Evolutionary conservation across 2,113 vertebrate species (phyloP), one percentile per base, ranked within the genome.

Genomic region (Megaptera novaeangliae): DNA sequence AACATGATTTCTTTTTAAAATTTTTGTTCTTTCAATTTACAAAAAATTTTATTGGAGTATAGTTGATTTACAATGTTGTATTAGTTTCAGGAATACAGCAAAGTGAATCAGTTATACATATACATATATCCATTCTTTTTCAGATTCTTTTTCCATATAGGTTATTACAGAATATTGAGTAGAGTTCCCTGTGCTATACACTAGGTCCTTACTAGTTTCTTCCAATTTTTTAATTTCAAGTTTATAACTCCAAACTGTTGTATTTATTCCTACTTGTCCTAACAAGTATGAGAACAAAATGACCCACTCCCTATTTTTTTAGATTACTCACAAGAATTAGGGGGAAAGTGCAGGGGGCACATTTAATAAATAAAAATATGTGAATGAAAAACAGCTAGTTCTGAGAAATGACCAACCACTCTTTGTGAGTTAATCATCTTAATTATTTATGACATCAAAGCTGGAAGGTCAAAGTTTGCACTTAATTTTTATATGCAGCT

Each of bases 361-460:
- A 31, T 86, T 91, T 87, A 84, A 89, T 90, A 91, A 96, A 87
- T 55, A 83, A 25, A 93, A 97, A 64, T 46, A 20, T 55, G 29
- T 71, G 49, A 25, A 59, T 92, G 34, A 92, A 94, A 78, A 88
- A 84, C 6, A 84, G 41, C 68, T 80, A n/a, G 25, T 90, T 93
- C 27, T 59, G 29, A 82, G 81, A 97, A 82, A 23, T 88, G 46
- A 87, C 90, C 77, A 41, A 84, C 92, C 77, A 41, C 34, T 71
- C 77, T 81, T 94, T 80, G 23, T 69, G 80, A 96, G 34, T 88
- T 96, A 92, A 87, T 91, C 63, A 63, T 86, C 80, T 96, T 82
- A 81, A 92, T 97, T 95, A 59, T 80, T 55, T 74, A 68, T 92
- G 31, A 27, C 59, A 75, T 86, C 64, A 59, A 94, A 68, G 34